These are phyloP conservation scores for Muscicapa adusta DNA, from an alignment of 2,113 vertebrate genomes.

Conservation along the genomic window DNA sequence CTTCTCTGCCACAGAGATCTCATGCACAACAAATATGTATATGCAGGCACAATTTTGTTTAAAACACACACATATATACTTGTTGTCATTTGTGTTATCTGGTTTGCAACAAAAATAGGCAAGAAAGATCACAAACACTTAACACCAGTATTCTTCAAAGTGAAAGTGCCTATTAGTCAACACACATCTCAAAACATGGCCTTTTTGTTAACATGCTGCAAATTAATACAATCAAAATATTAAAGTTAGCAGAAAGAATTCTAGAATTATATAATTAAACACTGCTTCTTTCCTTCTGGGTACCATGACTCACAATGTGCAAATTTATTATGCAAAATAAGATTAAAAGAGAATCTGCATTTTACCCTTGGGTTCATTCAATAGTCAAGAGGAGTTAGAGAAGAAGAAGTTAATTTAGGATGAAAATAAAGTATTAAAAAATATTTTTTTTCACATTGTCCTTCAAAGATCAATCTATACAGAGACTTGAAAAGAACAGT, in stretches of 20 bases:
- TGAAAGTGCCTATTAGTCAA: not conserved
- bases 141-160: not conserved
- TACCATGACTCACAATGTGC: constrained; percentile 57
- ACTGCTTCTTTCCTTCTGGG: constrained; percentile 53
- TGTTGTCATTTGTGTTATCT: not conserved
- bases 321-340: constrained; percentile 71
- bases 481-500: not conserved
- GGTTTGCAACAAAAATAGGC: not conserved
- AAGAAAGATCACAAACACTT: not conserved
- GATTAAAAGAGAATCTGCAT: constrained; percentile 62
- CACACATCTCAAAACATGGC: not conserved
- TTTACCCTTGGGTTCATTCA: constrained; percentile 64
- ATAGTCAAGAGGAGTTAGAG: constrained; percentile 59
- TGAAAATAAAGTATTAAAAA: constrained; percentile 59
- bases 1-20: not conserved
- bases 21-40: not conserved
- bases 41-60: not conserved
- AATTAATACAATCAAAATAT: not conserved
- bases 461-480: not conserved
- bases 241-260: not conserved
- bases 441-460: not conserved
- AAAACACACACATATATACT: not conserved
- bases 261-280: constrained; percentile 49
- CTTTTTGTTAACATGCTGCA: constrained; percentile 1
- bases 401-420: constrained; percentile 64